These are phyloP conservation scores for Sphyrna mokarran DNA, from an alignment of 2,113 vertebrate genomes.

Conservation along the genomic window DNA sequence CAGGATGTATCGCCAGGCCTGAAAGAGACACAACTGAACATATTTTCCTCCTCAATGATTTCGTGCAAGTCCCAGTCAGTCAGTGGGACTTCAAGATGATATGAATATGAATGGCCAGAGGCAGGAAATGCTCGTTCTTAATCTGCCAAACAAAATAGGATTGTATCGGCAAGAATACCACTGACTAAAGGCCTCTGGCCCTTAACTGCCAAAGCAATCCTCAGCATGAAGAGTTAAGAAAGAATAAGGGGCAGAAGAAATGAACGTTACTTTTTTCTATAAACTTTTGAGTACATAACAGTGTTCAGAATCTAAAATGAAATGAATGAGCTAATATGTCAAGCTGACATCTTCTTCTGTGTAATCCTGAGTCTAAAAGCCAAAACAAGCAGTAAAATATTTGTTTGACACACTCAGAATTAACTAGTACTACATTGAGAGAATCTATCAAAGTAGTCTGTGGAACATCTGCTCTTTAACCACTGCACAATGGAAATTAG, in stretches of 20 bases:
- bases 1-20: no score
- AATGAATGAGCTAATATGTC: not conserved
- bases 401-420: not conserved
- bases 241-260: not conserved
- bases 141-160: not conserved
- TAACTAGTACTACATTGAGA: not conserved
- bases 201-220: not conserved
- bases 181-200: not conserved
- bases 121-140: not conserved
- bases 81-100: not conserved
- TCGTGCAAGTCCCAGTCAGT: not conserved
- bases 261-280: not conserved
- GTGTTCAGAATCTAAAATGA: not conserved
- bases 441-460: not conserved
- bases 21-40: no score
- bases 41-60: not conserved
- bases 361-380: not conserved
- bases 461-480: not conserved
- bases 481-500: not conserved
- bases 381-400: not conserved
- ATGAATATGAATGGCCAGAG: not conserved
- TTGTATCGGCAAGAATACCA: not conserved
- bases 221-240: not conserved
- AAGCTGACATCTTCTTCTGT: not conserved
- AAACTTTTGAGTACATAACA: not conserved